Evolutionary conservation across 2,113 vertebrate genomes (phyloP), one percentile per base, ranked within the genome.

Genomic region (Calidris pugnax): DNA sequence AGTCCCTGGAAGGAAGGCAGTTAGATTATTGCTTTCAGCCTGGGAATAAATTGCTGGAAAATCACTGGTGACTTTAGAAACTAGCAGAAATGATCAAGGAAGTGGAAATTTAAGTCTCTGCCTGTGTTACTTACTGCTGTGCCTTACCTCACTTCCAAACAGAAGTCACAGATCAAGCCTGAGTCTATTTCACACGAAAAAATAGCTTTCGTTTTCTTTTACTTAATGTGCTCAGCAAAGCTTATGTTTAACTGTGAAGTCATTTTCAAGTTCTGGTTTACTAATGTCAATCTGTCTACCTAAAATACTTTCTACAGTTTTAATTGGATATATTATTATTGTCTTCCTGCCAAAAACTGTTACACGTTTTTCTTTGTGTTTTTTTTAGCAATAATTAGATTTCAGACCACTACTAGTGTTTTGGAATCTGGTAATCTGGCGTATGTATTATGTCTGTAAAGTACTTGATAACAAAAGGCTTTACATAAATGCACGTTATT

Each of bases 301-400:
- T 94, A 81, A 92, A 96, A 90, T 68, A 63, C 18, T 32, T 77
- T 88, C 51, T 56, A 32, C 30, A 32, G 51, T 10, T 35, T 93
- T 96, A 92, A 95, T 90, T 94, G 39, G 92, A 63, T 73, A 62
- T 53, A 56, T 63, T 82, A 59, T 81, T 89, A 13, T 67, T 81
- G 18, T 81, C 12, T 90, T 87, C 69, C 66, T 90, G 68, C 14
- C 73, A 89, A 88, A 85, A 95, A n/a, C 13, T 24, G 30, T 72
- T 68, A 55, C 27, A 53, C 7, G 15, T 62, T 74, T 89, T 93
- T 80, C 27, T 85, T 35, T 75, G 27, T 60, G 11, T 28, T 76
- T 83, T 83, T 82, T 91, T 92, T 80, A 74, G 14, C 23, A 92
- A 60, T 57, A 92, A 77, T 92, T 74, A 68, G 14, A 86, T 77